phyloP scores from a whole-genome alignment of 2,113 vertebrate species.

The Catharus fuscescens region DNA sequence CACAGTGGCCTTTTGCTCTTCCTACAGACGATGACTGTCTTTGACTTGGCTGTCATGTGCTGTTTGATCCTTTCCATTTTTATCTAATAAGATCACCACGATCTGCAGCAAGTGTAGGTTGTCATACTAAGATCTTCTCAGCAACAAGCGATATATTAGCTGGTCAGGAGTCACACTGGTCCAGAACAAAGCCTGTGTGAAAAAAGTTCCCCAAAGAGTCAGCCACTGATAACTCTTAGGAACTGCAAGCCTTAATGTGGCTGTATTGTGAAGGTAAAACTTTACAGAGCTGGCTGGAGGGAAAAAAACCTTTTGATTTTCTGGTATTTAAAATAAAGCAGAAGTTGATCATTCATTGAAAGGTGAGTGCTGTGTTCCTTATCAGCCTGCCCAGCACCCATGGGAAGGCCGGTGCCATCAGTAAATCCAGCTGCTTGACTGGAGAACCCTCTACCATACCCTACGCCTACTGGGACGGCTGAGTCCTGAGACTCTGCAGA shows the following conservation, averaged over 20 bases:
- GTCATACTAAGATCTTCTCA: background rate
- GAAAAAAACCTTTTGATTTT: background rate
- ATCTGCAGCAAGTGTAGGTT: background rate
- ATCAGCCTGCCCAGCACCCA: background rate
- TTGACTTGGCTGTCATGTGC: background rate
- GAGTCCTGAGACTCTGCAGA: background rate
- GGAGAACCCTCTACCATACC: background rate
- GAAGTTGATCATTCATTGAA: background rate
- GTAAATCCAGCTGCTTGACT: background rate
- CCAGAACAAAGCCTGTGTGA: background rate
- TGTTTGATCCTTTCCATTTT: conserved; percentile 12
- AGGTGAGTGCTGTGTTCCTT: background rate
- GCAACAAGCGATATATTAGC: background rate
- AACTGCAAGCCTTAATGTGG: background rate
- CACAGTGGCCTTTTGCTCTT: conserved; percentile 10
- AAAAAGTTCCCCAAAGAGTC: background rate
- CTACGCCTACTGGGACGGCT: background rate
- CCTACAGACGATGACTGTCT: background rate
- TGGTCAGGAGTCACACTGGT: background rate
- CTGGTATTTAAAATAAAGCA: conserved; percentile 13
- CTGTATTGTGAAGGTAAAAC: background rate
- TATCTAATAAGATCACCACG: background rate
- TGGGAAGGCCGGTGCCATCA: background rate
- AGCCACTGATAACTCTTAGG: background rate
- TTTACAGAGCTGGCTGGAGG: background rate